Evolutionary conservation across 2,113 vertebrate genomes (phyloP).

Genomic region (Phyllostomus discolor): DNA sequence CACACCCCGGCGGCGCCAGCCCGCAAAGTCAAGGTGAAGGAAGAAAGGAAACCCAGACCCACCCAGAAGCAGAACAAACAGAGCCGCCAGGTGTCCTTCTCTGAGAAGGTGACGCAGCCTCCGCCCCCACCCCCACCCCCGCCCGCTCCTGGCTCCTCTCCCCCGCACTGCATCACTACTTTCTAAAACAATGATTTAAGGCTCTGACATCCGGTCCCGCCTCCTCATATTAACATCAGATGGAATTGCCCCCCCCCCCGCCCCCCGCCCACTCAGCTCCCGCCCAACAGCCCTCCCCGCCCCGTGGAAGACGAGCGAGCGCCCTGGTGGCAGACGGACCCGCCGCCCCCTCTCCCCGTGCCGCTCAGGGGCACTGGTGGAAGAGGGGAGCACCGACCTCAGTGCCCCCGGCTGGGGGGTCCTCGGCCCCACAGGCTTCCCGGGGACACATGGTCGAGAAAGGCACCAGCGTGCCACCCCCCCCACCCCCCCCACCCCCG

Average conservation of each 20-base stretch:
- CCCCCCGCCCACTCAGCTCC: not conserved
- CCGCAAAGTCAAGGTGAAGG: not conserved
- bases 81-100: fast-evolving
- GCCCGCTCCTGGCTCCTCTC: fast-evolving
- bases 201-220: not conserved
- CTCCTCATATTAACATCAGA: not conserved
- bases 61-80: not conserved
- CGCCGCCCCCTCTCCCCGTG: not conserved
- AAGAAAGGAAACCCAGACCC: not conserved
- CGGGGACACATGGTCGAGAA: not conserved
- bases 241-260: not conserved
- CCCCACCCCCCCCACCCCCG: no score
- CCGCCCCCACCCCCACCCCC: fast-evolving
- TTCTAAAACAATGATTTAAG: not conserved
- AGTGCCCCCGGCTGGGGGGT: not conserved
- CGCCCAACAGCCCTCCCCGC: fast-evolving
- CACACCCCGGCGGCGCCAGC: fast-evolving
- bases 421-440: fast-evolving
- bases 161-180: fast-evolving
- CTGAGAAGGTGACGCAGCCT: not conserved
- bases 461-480: fast-evolving
- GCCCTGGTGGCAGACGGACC: fast-evolving
- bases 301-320: fast-evolving
- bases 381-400: no score
- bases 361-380: not conserved